phyloP scores from a whole-genome alignment of 2,888 invertebrate species.

The Pyrgus malvae region DNA sequence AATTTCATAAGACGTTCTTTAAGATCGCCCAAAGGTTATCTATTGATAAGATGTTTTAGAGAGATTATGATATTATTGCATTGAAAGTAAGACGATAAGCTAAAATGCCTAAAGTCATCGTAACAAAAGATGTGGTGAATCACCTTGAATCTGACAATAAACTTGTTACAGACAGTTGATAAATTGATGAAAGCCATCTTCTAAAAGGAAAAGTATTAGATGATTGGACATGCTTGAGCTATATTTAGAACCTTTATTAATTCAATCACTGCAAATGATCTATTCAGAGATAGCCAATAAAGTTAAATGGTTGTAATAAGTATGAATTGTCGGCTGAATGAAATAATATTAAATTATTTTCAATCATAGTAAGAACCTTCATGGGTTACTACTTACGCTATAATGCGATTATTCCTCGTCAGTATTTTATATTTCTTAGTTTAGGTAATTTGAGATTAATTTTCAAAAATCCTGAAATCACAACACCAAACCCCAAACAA shows the following conservation, averaged over 20 bases:
- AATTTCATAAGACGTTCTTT: conserved; percentile 5
- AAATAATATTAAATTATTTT: too few relatives aligned
- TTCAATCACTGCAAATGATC: conserved; percentile 9
- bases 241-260: conserved; percentile 4
- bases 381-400: too few relatives aligned
- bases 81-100: not conserved
- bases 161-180: not conserved
- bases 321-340: too few relatives aligned
- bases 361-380: too few relatives aligned
- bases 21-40: conserved; percentile 15
- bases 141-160: not conserved
- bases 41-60: conserved; percentile 10
- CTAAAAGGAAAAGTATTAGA: not conserved
- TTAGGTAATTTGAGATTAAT: too few relatives aligned
- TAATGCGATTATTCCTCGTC: too few relatives aligned
- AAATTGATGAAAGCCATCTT: conserved; percentile 5
- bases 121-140: not conserved
- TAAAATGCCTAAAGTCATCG: not conserved
- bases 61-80: conserved; percentile 4
- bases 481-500: too few relatives aligned
- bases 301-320: not conserved
- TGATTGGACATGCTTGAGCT: not conserved
- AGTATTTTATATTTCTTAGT: too few relatives aligned
- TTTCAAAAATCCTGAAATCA: too few relatives aligned
- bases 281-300: not conserved